Conservation (phyloP, 1,140 invertebrate species). For the Ceratitis capitata region DNA sequence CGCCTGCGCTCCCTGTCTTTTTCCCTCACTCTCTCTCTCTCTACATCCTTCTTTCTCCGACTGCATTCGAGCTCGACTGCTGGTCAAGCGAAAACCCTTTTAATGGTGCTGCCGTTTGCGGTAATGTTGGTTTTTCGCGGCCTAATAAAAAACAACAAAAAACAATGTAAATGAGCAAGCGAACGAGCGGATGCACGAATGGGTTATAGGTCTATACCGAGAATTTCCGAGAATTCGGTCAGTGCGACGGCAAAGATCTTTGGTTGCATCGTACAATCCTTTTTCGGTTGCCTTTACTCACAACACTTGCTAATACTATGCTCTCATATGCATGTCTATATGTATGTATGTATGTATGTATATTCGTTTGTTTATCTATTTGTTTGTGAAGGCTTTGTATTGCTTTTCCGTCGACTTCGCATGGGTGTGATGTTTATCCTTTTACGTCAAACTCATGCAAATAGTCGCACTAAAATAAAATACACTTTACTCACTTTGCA, state of each 20-base stretch:
- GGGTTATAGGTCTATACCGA: no score
- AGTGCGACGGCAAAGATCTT: not conserved
- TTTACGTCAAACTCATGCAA: conserved; percentile 25
- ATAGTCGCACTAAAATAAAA: not conserved
- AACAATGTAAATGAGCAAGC: not conserved
- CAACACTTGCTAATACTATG: not conserved
- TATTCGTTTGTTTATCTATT: not conserved
- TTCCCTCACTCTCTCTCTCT: no score
- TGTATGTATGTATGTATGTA: not conserved
- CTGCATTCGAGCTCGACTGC: no score
- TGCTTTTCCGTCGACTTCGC: conserved; percentile 30
- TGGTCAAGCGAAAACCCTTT: not conserved
- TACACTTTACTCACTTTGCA: not conserved
- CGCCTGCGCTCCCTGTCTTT: no score
- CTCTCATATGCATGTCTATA: not conserved
- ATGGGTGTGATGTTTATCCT: conserved; percentile 36
- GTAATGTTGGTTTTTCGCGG: conserved; percentile 39
- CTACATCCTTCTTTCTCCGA: no score
- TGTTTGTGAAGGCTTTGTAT: not conserved
- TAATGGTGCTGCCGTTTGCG: conserved; percentile 32
- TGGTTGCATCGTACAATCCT: conserved; percentile 6
- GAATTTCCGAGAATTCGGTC: not conserved
- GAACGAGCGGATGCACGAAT: not conserved
- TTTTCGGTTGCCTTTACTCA: not conserved
- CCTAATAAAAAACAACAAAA: conserved; percentile 40